Base-by-base conservation (phyloP, 2,113 vertebrate species). In the Nannospalax galili region DNA sequence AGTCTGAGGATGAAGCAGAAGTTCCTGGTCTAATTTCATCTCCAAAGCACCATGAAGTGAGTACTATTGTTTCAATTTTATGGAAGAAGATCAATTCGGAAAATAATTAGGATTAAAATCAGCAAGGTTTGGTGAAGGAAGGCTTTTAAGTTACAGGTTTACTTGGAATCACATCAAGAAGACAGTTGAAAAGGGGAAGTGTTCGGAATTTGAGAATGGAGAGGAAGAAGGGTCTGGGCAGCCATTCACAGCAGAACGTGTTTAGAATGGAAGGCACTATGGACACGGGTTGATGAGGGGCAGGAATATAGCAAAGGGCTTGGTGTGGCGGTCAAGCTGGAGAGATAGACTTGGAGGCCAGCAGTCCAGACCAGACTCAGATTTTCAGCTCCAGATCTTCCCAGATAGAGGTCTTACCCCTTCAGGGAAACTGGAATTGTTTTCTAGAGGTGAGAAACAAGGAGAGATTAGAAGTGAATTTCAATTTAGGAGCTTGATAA, bases 391-490 rank as follows among this genome's bases (percentile, higher is more conserved):
- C 35, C 15, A 72, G n/a, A 10, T 19, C 70, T 52, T 37, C 87
- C 60, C 77, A 37, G 74, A 48, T 11, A 84, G 65, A 64, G 60
- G 62, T 92, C 86, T 94, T 75, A 35, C 64, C 12, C 62, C 82
- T 52, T 77, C 84, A 20, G 37, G 58, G 79, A 74, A 80, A 91
- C 70, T 0, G 0, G 88, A 84, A 92, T 90, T 94, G 84, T 81
- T 96, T 96, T 81, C 89, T 64, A 45, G 40, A 89, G 26, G 69
- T 52, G 80, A 93, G 87, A 95, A 95, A 85, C 89, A 90, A 87
- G 79, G 91, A 89, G 74, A 93, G 45, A 88, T 88, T 80, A 84
- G 62, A 80, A 95, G 40, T 62, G 73, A 85, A 95, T 97, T 96
- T 94, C 92, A 81, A 60, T 84, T 91, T 93, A 91, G 56, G 65